phyloP scores from a whole-genome alignment of 2,888 invertebrate species.

The Cheiracanthium punctorium region DNA sequence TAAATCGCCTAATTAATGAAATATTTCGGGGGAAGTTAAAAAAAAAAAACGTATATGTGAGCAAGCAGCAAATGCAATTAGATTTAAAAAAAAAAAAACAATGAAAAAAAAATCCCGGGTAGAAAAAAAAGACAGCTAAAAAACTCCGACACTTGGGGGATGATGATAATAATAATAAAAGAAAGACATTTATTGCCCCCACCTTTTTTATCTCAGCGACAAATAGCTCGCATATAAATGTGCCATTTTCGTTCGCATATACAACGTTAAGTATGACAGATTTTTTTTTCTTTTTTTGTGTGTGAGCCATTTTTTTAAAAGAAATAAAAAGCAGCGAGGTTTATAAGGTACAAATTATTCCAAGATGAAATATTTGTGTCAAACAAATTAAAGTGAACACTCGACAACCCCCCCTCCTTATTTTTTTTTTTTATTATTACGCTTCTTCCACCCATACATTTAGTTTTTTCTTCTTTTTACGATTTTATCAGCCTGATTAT shows the following conservation, averaged over 20 bases:
- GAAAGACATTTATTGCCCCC: slow-evolving; percentile 50
- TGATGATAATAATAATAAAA: slow-evolving; percentile 60
- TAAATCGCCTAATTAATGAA: slow-evolving; percentile 66
- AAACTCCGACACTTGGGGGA: slow-evolving; percentile 34
- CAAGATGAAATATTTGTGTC: slow-evolving; percentile 63
- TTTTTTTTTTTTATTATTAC: background rate
- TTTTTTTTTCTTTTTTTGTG: slow-evolving; percentile 28
- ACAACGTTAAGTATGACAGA: slow-evolving; percentile 32
- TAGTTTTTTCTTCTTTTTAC: background rate
- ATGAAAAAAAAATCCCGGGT: background rate
- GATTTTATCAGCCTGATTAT: background rate
- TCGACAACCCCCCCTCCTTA: background rate
- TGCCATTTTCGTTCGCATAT: slow-evolving; percentile 32
- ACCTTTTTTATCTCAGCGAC: slow-evolving; percentile 31
- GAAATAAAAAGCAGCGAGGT: slow-evolving; percentile 41
- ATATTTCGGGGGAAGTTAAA: slow-evolving; percentile 12
- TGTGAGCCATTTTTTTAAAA: background rate
- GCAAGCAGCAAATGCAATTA: background rate
- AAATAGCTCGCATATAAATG: slow-evolving; percentile 62
- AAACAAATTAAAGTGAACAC: slow-evolving; percentile 59
- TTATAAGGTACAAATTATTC: slow-evolving; percentile 67
- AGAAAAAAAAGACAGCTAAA: background rate
- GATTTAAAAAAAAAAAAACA: background rate
- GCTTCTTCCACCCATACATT: no score
- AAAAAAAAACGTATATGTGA: no score